phyloP scores from a whole-genome alignment of 2,888 invertebrate species.

The Conus canariensis region DNA sequence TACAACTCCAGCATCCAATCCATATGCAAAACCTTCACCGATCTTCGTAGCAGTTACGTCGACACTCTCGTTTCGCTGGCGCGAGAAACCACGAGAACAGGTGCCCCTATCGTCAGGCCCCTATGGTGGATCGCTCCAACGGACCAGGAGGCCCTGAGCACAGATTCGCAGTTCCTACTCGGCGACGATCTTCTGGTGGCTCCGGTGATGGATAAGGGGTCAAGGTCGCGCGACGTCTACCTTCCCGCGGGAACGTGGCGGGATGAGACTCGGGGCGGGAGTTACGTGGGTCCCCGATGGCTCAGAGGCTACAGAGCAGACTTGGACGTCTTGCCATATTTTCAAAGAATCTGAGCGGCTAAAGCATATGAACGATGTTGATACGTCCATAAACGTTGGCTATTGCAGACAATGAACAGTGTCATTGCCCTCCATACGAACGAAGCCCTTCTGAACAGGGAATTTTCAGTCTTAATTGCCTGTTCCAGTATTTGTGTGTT shows the following conservation, averaged over 20 bases:
- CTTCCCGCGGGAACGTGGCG: constrained; percentile 63
- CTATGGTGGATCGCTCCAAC: constrained; percentile 92
- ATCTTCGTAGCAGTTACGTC: constrained; percentile 62
- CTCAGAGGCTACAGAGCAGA: constrained; percentile 56
- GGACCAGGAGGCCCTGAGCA: constrained; percentile 87
- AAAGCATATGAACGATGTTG: not conserved
- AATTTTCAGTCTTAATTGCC: too few species aligned
- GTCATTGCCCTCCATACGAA: too few species aligned
- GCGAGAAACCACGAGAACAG: constrained; percentile 61
- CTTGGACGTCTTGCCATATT: constrained; percentile 65
- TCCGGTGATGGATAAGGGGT: constrained; percentile 72
- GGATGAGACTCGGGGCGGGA: constrained; percentile 53
- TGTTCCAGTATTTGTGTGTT: too few species aligned
- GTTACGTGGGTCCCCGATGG: constrained; percentile 57
- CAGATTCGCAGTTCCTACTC: constrained; percentile 84
- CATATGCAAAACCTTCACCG: constrained; percentile 59
- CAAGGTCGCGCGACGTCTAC: constrained; percentile 70
- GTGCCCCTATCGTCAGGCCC: constrained; percentile 92
- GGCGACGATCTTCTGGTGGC: constrained; percentile 75
- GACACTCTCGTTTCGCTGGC: constrained; percentile 65
- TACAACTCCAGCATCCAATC: constrained; percentile 61
- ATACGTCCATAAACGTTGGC: too few species aligned
- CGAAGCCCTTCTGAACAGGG: too few species aligned
- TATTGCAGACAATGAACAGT: too few species aligned
- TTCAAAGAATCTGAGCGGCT: constrained; percentile 43